Conservation (phyloP, 2,888 invertebrate genomes). For the Linyphia triangularis region DNA sequence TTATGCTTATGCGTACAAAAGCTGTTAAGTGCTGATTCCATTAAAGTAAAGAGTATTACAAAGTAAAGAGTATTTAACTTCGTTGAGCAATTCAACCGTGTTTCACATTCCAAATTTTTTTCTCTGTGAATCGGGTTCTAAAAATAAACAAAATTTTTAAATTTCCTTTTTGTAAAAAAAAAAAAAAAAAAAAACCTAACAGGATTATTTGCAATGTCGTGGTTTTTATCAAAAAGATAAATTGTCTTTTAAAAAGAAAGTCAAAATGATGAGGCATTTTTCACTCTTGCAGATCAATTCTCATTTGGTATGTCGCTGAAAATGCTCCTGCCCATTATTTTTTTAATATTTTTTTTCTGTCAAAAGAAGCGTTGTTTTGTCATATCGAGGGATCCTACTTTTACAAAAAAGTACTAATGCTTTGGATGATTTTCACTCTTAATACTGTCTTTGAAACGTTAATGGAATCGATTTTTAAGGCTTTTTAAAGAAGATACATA, state of each 20-base stretch:
- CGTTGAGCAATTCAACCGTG: no score
- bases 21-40: no score
- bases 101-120: no score
- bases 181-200: no score
- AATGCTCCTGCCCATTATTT: constrained; percentile 3
- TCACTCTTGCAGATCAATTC: constrained; percentile 54
- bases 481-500: neutral
- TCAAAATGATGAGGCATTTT: constrained; percentile 20
- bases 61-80: no score
- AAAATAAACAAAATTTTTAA: no score
- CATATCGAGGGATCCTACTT: neutral
- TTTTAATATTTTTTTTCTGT: constrained; percentile 25
- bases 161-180: no score
- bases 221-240: constrained; percentile 52
- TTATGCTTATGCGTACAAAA: no score
- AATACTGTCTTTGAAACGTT: constrained; percentile 22
- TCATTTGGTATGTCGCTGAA: constrained; percentile 58
- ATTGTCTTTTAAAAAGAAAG: constrained; percentile 21
- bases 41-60: no score
- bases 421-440: constrained; percentile 14
- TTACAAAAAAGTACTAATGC: constrained; percentile 16
- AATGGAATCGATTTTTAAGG: constrained; percentile 40
- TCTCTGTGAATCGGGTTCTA: no score
- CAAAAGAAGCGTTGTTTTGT: constrained; percentile 37
- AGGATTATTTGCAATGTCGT: no score